Conservation (phyloP, 2,888 invertebrate genomes). For the Nephrotoma guestfalica region DNA sequence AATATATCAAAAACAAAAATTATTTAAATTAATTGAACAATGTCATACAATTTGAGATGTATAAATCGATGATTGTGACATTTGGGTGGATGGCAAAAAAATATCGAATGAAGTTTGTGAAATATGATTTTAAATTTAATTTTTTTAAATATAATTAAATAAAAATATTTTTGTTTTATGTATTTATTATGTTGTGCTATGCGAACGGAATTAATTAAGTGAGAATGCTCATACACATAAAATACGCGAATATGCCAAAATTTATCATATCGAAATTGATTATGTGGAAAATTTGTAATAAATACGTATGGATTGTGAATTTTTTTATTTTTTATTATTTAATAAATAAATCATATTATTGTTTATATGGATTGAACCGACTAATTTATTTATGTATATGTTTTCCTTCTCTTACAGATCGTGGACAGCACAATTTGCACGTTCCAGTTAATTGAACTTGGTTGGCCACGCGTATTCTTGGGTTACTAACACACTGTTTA, state of each 20-base stretch:
- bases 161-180: background rate
- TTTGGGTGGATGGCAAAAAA: background rate
- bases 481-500: slow-evolving; percentile 91
- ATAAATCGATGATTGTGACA: background rate
- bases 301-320: background rate
- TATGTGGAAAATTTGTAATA: background rate
- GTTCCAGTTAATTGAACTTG: slow-evolving; percentile 37
- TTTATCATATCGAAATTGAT: background rate
- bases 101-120: background rate
- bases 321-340: background rate
- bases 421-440: background rate
- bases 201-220: background rate
- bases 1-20: background rate
- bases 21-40: background rate
- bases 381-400: background rate
- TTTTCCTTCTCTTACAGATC: background rate
- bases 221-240: background rate
- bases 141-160: background rate
- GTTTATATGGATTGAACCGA: background rate
- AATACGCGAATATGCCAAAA: background rate
- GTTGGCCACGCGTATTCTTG: slow-evolving; percentile 97
- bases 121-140: background rate
- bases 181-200: background rate
- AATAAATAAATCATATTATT: background rate
- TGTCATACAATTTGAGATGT: background rate